Percentiles rank a stretch among this genome's conserved stretches.
These are phyloP conservation scores for Drosophila niveifrons DNA, from an alignment of 2,888 invertebrate genomes.

Conservation along the genomic window DNA sequence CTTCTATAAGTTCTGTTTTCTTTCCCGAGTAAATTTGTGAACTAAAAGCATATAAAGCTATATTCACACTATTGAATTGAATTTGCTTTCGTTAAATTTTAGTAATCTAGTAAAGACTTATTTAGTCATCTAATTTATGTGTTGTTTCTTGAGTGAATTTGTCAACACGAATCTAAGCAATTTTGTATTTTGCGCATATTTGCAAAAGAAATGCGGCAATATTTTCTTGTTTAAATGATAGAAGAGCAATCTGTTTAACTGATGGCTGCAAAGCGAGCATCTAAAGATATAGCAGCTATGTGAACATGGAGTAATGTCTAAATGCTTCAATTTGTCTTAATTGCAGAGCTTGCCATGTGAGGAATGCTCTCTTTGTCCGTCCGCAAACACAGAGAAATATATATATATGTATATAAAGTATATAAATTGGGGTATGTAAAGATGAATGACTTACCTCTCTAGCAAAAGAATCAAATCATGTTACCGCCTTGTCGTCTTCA, in stretches of 20 bases:
- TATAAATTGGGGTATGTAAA: neutral
- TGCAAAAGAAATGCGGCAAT: neutral
- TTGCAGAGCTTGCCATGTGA: neutral
- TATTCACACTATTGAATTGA: too few species aligned
- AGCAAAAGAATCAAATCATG: constrained; percentile 71
- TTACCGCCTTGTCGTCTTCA: constrained; percentile 49
- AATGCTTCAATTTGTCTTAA: constrained; percentile 17
- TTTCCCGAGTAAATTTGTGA: too few species aligned
- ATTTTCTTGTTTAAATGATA: neutral
- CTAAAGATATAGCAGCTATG: neutral
- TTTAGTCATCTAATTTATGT: too few species aligned
- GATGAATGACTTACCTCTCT: constrained; percentile 58
- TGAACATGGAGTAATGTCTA: constrained; percentile 6
- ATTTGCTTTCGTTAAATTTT: too few species aligned
- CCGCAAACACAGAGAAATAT: neutral
- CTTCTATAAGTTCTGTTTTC: too few species aligned
- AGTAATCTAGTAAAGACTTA: too few species aligned
- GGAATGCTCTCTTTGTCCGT: neutral
- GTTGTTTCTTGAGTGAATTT: too few species aligned
- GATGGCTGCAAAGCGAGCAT: neutral
- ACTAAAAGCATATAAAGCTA: too few species aligned
- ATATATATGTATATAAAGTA: neutral
- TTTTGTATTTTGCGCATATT: too few species aligned
- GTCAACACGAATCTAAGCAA: too few species aligned
- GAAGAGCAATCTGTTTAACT: neutral